Base-by-base conservation (phyloP, 2,888 invertebrate genomes). In the Lithodes maja region DNA sequence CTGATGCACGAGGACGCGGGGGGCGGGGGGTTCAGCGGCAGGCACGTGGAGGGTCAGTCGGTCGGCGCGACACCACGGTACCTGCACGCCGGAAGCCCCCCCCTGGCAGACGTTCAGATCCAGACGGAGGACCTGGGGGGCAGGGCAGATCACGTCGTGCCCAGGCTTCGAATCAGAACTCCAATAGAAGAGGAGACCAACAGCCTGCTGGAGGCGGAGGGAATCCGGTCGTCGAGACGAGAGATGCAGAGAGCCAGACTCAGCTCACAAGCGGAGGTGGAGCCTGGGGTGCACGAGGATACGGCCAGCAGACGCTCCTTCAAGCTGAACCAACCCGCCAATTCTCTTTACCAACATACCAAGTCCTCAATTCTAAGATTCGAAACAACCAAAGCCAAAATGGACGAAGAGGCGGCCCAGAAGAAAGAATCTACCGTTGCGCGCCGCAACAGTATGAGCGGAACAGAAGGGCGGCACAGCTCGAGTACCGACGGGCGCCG, bases 301-400 rank as follows among this genome's bases (percentile, higher is more conserved):
- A 83, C 50, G n/a, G 75, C 75, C 79, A 81, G 89, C 55, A 83
- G 87, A 52, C 80, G 85, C 9, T 74, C 81, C 17, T n/a, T 79
- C 83, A 88, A 78, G 71, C 52, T 81, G 55, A 61, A 71, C 50
- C 87, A 78, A 50, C 88, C 88, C 52, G 78, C 80, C 88, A 90
- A 86, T 82, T 83, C 83, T 5, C 79, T 85, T 33, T 91, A 90
- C 80, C 91, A 91, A 53, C 91, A 91, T 75, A 91, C 90, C 79
- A 91, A 91, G 81, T 77, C 90, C n/a, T 91, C 91, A 1, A 90
- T 91, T 53, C 87, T 91, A 17, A 88, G 91, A 15, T 90, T 90
- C 87, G 91, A 91, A 81, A 82, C 90, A 53, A 91, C 89, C 83
- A 90, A 86, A 82, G 81, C 88, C 54, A 90, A 90, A 78, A 80